Base-by-base conservation (phyloP, 2,888 invertebrate species). In the Oligia strigilis region DNA sequence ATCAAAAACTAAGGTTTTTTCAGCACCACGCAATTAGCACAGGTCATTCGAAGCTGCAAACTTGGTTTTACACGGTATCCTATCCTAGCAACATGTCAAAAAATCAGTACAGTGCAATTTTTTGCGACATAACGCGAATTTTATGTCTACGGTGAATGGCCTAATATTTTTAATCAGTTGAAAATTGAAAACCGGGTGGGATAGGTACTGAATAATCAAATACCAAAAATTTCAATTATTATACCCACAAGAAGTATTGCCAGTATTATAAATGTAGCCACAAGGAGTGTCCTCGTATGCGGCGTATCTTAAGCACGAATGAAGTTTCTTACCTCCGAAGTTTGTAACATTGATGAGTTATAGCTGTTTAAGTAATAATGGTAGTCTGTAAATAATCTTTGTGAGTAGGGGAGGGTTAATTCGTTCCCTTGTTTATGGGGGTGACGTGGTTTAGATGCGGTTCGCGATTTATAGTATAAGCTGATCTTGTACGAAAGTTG, bases 341-440 rank as follows among this genome's bases (percentile, higher is more conserved):
- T 88, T 78, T 52, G 75, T 40, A 83, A 81, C 80, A 75, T 77
- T 72, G 80, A 84, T 88, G 86, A 86, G 77, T 82, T 88, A 87
- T 82, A 75, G 77, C 69, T 80, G 77, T 88, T 78, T 82, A 75
- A 83, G 77, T 77, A 84, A 83, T 86, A 83, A 85, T 77, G 77
- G 69, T 66, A 55, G 81, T 80, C 81, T 78, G 79, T 83, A 81
- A 83, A 88, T 85, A 87, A 78, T 29, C 72, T 75, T 60, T 66
- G 71, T 77, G 72, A 88, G 78, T 72, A 70, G 72, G 78, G 69
- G 72, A 62, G 58, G 67, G 77, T 84, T 86, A 81, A 83, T 83
- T 82, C 72, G 66, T 71, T 81, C 49, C 49, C 75, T 83, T 80
- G 80, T 81, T 86, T 81, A 80, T 64, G 73, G 76, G 72, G 69